These are phyloP conservation scores for Potorous gilbertii DNA, from an alignment of 2,797 vertebrate genomes.

Conservation along the genomic window DNA sequence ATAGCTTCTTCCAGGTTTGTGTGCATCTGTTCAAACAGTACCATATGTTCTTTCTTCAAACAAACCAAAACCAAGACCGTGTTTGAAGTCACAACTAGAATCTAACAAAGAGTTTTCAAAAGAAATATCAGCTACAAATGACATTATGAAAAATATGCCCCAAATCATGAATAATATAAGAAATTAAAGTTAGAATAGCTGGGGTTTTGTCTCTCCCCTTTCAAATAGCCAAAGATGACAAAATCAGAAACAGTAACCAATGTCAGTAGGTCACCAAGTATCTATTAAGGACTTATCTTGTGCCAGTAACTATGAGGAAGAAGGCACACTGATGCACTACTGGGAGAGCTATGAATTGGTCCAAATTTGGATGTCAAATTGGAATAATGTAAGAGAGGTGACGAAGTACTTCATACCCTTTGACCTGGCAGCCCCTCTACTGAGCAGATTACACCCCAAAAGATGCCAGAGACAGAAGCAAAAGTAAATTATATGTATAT, in stretches of 20 bases:
- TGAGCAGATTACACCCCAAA: background rate
- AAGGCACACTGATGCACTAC: background rate
- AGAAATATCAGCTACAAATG: background rate
- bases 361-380: background rate
- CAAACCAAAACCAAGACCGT: background rate
- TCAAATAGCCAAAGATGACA: background rate
- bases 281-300: background rate
- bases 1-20: background rate
- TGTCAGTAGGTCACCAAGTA: background rate
- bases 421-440: background rate
- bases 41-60: background rate
- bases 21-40: background rate
- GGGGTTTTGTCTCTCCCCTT: background rate
- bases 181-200: background rate
- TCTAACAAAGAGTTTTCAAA: background rate
- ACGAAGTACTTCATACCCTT: background rate
- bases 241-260: background rate
- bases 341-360: background rate
- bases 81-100: background rate
- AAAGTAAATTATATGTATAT: background rate
- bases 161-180: background rate
- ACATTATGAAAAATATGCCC: background rate
- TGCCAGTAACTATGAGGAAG: background rate
- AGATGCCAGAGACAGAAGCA: background rate
- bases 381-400: background rate